Base-by-base conservation (phyloP, 2,113 vertebrate genomes). In the Sebastes fasciatus region DNA sequence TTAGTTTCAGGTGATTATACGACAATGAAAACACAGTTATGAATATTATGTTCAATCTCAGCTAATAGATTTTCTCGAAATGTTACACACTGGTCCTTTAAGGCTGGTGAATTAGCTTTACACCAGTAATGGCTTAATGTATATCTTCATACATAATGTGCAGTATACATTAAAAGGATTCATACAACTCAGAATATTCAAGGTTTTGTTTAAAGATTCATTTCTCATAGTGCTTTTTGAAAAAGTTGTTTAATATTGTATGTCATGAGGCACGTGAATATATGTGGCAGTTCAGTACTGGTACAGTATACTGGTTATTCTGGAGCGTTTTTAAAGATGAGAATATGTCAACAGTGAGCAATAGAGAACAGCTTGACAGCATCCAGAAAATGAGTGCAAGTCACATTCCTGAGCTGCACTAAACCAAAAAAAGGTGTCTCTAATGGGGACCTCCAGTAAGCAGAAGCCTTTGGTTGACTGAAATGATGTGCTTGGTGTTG, bases 321-420 rank as follows among this genome's bases (percentile, higher is more conserved):
- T 66, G 57, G 13, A 45, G 0, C 46, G 23, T 34, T 81, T 17
- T 72, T 13, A 61, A 34, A 74, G 49, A 57, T 19, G 9, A 46
- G 45, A 72, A 67, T 19, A 58, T 40, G 16, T 71, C 58, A 68
- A 70, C 45, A 68, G 21, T 80, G 60, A 77, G 40, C 26, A 19
- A 71, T 26, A 19, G 40, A 76, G 21, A 85, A 66, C 73, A 83
- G 74, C 80, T 75, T 83, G 60, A 71, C 62, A 88, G 76, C 57
- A 52, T 78, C 72, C 3, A 26, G 66, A 60, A 81, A 88, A 74
- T 62, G 58, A 82, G 12, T 68, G 10, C 51, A 54, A 83, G 70
- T 78, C 73, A 85, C 87, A 92, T 89, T 92, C 86, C 75, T 80
- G 57, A 85, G 77, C 51, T 21, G 49, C 17, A 12, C 75, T 71